Percentiles rank a stretch among this genome's conserved stretches.
Evolutionary conservation across 2,113 vertebrate genomes (phyloP).

Genomic region (Clarias gariepinus): DNA sequence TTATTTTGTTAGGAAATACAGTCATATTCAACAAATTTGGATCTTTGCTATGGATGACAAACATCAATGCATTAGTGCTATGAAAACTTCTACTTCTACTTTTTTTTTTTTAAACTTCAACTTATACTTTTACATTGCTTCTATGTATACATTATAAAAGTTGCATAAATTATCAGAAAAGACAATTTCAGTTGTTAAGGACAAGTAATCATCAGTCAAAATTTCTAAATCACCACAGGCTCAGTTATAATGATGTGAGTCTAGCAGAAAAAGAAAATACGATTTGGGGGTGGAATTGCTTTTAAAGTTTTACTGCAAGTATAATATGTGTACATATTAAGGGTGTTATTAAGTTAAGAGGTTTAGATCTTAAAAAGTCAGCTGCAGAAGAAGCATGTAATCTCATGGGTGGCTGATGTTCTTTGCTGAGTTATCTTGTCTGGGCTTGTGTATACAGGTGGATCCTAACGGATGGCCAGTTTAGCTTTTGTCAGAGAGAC

Average conservation of each 20-base stretch:
- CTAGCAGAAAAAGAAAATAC: background rate
- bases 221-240: background rate
- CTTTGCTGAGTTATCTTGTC: conserved; percentile 32
- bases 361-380: conserved; percentile 1
- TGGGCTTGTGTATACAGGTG: conserved; percentile 24
- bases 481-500: conserved; percentile 38
- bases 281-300: background rate
- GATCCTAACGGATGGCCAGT: conserved; percentile 33
- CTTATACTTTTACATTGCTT: background rate
- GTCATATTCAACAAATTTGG: background rate
- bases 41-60: background rate
- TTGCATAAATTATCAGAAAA: background rate
- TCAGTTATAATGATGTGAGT: background rate
- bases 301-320: background rate
- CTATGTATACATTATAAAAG: background rate
- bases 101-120: too few relatives aligned
- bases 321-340: conserved; percentile 10
- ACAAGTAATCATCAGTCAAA: background rate
- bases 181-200: background rate
- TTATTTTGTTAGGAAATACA: background rate
- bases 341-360: conserved; percentile 1
- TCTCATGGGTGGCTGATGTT: conserved; percentile 41
- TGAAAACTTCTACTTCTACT: too few relatives aligned
- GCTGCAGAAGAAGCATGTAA: conserved; percentile 29
- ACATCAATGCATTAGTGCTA: background rate